phyloP scores from a whole-genome alignment of 2,888 invertebrate species.

The Drosophila fungiperda region DNA sequence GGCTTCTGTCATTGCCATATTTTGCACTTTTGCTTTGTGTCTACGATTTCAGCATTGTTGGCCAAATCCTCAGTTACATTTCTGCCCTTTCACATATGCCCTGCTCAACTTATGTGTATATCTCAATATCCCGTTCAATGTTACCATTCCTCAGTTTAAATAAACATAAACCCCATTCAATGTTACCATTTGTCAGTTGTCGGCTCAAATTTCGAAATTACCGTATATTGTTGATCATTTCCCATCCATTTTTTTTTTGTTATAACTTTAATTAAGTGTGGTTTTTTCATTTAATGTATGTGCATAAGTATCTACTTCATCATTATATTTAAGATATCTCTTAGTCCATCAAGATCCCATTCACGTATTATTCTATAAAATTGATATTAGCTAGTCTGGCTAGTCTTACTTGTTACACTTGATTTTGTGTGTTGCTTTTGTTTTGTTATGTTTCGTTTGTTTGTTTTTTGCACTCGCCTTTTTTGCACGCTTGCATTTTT shows the following conservation, averaged over 20 bases:
- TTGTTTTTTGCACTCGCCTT: slow-evolving; percentile 65
- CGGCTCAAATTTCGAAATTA: neutral
- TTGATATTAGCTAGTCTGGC: slow-evolving; percentile 17
- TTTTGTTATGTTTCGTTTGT: slow-evolving; percentile 46
- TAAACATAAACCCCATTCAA: neutral
- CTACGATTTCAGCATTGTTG: slow-evolving; percentile 26
- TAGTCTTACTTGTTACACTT: slow-evolving; percentile 34
- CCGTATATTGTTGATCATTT: neutral
- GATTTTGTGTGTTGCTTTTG: slow-evolving; percentile 40
- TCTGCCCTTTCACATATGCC: neutral
- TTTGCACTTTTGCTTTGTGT: slow-evolving; percentile 59
- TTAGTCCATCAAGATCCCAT: neutral
- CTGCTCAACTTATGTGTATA: neutral
- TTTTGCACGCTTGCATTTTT: slow-evolving; percentile 55
- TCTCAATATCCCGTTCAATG: neutral
- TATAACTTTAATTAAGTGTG: neutral
- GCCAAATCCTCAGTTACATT: slow-evolving; percentile 29
- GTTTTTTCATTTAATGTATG: neutral
- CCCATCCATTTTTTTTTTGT: neutral
- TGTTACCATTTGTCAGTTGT: neutral
- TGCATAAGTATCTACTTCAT: neutral
- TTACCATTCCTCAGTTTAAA: neutral
- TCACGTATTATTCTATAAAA: neutral
- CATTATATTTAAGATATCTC: neutral
- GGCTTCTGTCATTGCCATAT: slow-evolving; percentile 66